Evolutionary conservation across 2,797 vertebrate species (phyloP).

Genomic region (Diplodus puntazzo): DNA sequence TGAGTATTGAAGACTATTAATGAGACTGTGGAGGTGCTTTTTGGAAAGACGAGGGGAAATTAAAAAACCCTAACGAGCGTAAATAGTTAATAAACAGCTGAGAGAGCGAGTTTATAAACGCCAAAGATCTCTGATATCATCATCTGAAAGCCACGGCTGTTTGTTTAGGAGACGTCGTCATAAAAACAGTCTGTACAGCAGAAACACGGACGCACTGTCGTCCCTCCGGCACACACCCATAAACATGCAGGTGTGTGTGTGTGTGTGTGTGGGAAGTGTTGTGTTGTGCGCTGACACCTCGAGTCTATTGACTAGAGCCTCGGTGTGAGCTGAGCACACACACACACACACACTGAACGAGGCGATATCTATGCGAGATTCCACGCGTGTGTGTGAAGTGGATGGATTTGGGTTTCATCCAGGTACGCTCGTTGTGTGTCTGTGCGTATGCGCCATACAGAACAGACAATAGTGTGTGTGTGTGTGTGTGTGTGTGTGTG

Average conservation of each 20-base stretch:
- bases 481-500: background rate
- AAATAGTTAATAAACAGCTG: background rate
- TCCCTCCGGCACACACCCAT: conserved; percentile 33
- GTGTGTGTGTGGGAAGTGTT: conserved; percentile 57
- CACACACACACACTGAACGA: conserved; percentile 21
- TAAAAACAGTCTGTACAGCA: background rate
- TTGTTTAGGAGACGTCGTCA: background rate
- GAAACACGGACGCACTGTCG: conserved; percentile 22
- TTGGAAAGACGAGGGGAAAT: background rate
- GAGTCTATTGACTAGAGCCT: conserved; percentile 66
- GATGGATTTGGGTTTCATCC: conserved; percentile 38
- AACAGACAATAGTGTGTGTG: background rate
- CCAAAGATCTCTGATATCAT: conserved; percentile 10
- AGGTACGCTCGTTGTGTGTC: conserved; percentile 15
- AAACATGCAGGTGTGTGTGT: conserved; percentile 73
- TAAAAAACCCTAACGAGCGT: background rate
- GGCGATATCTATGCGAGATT: conserved; percentile 55
- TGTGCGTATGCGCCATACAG: background rate
- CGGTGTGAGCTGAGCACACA: conserved; percentile 58
- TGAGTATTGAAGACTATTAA: background rate
- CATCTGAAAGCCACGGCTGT: background rate
- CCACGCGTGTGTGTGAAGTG: conserved; percentile 60
- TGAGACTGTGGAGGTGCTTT: background rate
- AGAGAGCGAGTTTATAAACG: conserved; percentile 19
- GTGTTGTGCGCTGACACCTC: conserved; percentile 62